Conservation (phyloP, 2,888 invertebrate genomes). For the Endotricha flammealis region DNA sequence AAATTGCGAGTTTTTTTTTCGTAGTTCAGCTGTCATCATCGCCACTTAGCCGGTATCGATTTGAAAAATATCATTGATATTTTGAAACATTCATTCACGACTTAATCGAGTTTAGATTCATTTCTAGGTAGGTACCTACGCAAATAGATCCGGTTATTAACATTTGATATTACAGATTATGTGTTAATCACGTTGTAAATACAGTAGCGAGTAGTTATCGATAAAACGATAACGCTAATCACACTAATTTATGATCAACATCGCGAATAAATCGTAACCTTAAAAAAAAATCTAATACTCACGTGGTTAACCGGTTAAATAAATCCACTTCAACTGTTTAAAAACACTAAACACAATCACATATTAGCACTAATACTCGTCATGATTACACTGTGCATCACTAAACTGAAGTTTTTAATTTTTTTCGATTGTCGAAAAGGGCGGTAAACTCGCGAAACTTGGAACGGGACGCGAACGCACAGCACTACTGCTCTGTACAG, state of each 20-base stretch:
- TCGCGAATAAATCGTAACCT: slow-evolving; percentile 5
- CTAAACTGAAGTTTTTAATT: slow-evolving; percentile 41
- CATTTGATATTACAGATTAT: slow-evolving; percentile 4
- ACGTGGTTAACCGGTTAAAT: slow-evolving; percentile 18
- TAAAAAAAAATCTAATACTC: slow-evolving; percentile 10
- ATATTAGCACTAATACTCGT: slow-evolving; percentile 40
- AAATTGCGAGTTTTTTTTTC: too few relatives aligned
- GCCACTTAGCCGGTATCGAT: too few relatives aligned
- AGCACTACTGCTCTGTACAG: slow-evolving; percentile 28
- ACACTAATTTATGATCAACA: slow-evolving; percentile 4
- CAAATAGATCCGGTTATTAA: slow-evolving; percentile 7
- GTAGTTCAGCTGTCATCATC: too few relatives aligned
- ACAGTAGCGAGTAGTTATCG: slow-evolving; percentile 1
- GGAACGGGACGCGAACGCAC: slow-evolving; percentile 13
- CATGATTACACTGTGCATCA: slow-evolving; percentile 45
- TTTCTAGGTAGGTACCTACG: too few relatives aligned
- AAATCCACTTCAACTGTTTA: slow-evolving; percentile 21
- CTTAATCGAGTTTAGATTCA: too few relatives aligned
- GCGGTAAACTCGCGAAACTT: slow-evolving; percentile 32
- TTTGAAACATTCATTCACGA: too few relatives aligned
- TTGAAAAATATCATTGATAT: too few relatives aligned
- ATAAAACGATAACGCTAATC: slow-evolving; percentile 1
- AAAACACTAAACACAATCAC: slow-evolving; percentile 19
- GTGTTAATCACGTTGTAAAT: slow-evolving; percentile 2
- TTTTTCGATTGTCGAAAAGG: slow-evolving; percentile 36